Conservation (phyloP, 2,888 invertebrate genomes). For the Piscicola geometra region DNA sequence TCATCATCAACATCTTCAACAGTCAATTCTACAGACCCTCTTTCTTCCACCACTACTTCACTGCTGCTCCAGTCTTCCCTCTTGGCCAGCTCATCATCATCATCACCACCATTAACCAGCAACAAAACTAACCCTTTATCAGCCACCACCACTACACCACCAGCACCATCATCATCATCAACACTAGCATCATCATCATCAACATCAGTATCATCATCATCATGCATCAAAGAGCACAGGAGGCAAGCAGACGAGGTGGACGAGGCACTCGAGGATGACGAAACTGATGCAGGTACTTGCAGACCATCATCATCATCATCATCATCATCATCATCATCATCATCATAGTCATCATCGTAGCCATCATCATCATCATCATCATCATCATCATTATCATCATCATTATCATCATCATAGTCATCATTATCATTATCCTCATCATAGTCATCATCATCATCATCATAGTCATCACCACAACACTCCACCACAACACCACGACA, state of each 20-base stretch:
- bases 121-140: too few species aligned
- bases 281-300: background rate
- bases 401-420: slow-evolving; percentile 10
- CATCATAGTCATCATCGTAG: background rate
- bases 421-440: slow-evolving; percentile 21
- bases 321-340: slow-evolving; percentile 25
- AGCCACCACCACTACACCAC: too few species aligned
- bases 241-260: background rate
- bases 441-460: slow-evolving; percentile 31
- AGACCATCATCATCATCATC: slow-evolving; percentile 16
- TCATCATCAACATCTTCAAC: too few species aligned
- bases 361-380: slow-evolving; percentile 14
- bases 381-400: background rate
- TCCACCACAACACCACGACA: too few species aligned
- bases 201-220: background rate
- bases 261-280: background rate
- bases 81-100: too few species aligned
- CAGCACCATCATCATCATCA: too few species aligned
- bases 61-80: too few species aligned
- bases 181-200: background rate
- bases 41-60: too few species aligned
- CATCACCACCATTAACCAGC: too few species aligned
- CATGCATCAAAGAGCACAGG: too few species aligned
- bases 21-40: too few species aligned
- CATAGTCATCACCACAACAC: slow-evolving; percentile 28